Evolutionary conservation across 30 jellyfish, hydroid and myxozoan species (phyloP), one percentile per base, ranked within the genome.

Genomic region (Nemopilema nomurai): DNA sequence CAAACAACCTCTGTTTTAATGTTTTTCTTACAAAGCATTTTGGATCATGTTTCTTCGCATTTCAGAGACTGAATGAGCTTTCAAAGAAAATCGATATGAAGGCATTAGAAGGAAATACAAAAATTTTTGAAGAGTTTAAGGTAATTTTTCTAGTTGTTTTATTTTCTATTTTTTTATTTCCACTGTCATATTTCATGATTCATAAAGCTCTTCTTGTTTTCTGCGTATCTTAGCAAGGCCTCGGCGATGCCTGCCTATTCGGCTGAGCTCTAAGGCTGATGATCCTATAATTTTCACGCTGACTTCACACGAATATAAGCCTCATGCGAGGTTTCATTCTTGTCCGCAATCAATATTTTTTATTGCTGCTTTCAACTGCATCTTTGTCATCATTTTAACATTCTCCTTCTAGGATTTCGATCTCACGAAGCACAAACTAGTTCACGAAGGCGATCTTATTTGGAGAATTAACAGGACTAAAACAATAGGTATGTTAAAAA

Each of bases 391-490:
- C 71, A 20, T 33, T 49, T n/a, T n/a, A n/a, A n/a, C 31, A 9
- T 49, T 76, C 68, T 69, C 51, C 19, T 67, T 77, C 7, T 62
- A 94, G 99, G 95, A 88, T 51, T 88, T 94, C 74, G 99, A 94
- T 69, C 78, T 94, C 9, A 89, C 99, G 28, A 81, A 77, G 28
- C 97, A 86, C 68, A 89, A 90, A 79, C 65, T 89, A 31, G 67
- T 94, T 24, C 90, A 75, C 70, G 99, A 94, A 77, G 99, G 99
- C 8, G 92, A 80, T 64, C 69, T 94, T 24, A 67, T 52, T 22
- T 94, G 99, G 99, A 77, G 89, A 74, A 86, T 94, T 27, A 94
- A 82, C 80, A 82, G 96, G 26, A 68, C 89, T 19, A 94, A 94
- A 78, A 74, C 94, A 25, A 74, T 94, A 31, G 96, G 99, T 94